phyloP scores from a whole-genome alignment of 2,888 invertebrate species.

The Plusia festucae region DNA sequence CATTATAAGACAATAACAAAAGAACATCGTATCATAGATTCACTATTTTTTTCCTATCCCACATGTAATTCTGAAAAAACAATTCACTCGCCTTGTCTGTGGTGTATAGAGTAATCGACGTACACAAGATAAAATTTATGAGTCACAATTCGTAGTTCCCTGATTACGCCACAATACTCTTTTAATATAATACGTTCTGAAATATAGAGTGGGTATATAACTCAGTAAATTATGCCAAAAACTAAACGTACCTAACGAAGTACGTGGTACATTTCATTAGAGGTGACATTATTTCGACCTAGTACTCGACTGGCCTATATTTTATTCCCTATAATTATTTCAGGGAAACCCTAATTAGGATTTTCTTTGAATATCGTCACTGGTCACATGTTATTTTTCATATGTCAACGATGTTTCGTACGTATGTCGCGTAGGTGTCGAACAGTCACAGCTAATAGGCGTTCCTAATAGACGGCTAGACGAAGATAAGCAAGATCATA shows the following conservation, averaged over 20 bases:
- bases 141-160: constrained; percentile 11
- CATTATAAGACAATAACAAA: no score
- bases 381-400: neutral
- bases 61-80: neutral
- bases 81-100: neutral
- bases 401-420: neutral
- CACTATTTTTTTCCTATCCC: no score
- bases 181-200: constrained; percentile 15
- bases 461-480: constrained; percentile 4
- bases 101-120: neutral
- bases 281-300: constrained; percentile 45
- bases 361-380: constrained; percentile 13
- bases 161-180: constrained; percentile 10
- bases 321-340: constrained; percentile 22
- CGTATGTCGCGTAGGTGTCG: neutral
- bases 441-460: constrained; percentile 2
- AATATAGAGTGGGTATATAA: constrained; percentile 21
- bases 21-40: no score
- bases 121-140: neutral
- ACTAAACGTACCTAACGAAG: constrained; percentile 47
- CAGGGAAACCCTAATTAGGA: constrained; percentile 42
- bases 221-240: constrained; percentile 52
- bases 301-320: constrained; percentile 62
- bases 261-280: constrained; percentile 46
- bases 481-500: neutral